Evolutionary conservation across 2,888 invertebrate species (phyloP), one percentile per base, ranked within the genome.

Genomic region (Thalpophila matura): DNA sequence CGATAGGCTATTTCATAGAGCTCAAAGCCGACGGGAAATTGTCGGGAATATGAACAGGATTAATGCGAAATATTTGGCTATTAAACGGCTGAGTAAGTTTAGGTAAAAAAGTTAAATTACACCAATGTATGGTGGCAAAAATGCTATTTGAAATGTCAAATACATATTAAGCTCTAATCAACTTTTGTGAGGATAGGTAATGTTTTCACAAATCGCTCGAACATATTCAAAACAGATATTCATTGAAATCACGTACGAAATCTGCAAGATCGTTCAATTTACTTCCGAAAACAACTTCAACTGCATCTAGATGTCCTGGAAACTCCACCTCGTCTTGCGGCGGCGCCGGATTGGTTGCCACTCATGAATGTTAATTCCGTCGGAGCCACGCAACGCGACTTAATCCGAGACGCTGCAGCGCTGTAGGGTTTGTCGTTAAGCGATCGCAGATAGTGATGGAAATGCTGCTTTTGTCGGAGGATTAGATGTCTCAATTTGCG

Each of bases 301-400:
- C 50, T 72, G 40, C 43, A 54, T 57, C 61, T 62, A 37, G 59
- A 40, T 55, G 27, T 60, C 57, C 62, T 56, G 20, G 47, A 40
- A 57, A 59, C 33, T 51, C 46, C 29, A 47, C 49, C 37, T 49
- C 22, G 59, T 51, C 74, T 73, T 56, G 60, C 16, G 43, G 29
- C 46, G 16, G 54, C 59, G 47, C 45, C 14, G 57, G 61, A 78
- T 78, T 78, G 79, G 76, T 58, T 64, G 79, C 79, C 74, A 80
- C 80, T 86, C 86, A 84, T 86, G 87, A 88, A 88, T 88, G 84
- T 81, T 86, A 88, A 88, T 86, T 79, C 79, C 40, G 59, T 57
- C 54, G 74, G 58, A 59, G 67, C 75, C 73, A 75, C 59, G 64
- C 53, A 64, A 78, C 76, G 74, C 72, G 74, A 74, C 81, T 82